These are phyloP conservation scores for Euphonia xanthogaster DNA, from an alignment of 2,797 vertebrate species.

Conservation along the genomic window DNA sequence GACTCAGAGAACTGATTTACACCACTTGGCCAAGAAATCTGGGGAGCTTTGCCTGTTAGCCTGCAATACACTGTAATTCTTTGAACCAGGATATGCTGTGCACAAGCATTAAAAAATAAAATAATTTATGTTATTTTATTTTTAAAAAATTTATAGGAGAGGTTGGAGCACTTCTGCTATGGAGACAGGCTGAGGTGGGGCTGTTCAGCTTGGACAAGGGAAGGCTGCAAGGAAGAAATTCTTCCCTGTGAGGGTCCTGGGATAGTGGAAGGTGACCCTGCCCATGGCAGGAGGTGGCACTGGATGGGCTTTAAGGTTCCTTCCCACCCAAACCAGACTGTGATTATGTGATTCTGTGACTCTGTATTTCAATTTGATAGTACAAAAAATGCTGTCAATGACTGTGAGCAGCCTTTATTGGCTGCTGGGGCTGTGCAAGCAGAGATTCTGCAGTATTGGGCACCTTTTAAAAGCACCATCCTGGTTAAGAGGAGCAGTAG, in stretches of 20 bases:
- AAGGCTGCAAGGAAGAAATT: not conserved
- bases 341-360: rapidly evolving
- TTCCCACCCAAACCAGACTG: not conserved
- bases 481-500: not conserved
- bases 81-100: not conserved
- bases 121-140: not conserved
- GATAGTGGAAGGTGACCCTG: not conserved
- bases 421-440: not conserved
- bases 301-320: not conserved
- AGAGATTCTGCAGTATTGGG: not conserved
- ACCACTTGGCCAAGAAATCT: not conserved
- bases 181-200: not conserved
- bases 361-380: not conserved
- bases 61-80: not conserved
- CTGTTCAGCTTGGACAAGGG: not conserved
- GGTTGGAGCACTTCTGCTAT: not conserved
- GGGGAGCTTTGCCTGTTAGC: not conserved
- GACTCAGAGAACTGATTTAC: not conserved
- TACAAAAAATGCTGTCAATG: not conserved
- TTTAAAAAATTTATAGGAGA: not conserved
- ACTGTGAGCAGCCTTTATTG: not conserved
- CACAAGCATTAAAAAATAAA: not conserved
- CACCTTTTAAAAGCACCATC: not conserved
- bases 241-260: not conserved
- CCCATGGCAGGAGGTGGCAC: not conserved